Conservation (phyloP, 2,888 invertebrate genomes). For the Pseudococcus viburni region DNA sequence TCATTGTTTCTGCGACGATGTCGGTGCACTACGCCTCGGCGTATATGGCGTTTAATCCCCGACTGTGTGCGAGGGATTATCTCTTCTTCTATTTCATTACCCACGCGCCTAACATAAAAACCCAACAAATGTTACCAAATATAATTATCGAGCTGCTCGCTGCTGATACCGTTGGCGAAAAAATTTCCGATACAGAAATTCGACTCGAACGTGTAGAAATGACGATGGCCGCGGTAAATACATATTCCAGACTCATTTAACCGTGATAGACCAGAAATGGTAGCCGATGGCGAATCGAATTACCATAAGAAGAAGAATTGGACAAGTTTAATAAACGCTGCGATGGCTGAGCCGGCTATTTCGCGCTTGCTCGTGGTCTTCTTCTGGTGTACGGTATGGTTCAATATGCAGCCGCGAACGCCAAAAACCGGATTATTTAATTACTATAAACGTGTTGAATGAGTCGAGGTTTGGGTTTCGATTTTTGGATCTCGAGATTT, state of each 20-base stretch:
- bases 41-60: conserved; percentile 46
- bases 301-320: conserved; percentile 60
- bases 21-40: not conserved
- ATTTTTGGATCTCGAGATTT: not conserved
- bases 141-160: conserved; percentile 9
- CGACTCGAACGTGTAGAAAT: not conserved
- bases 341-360: not conserved
- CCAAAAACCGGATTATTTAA: conserved; percentile 63
- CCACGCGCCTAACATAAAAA: conserved; percentile 44
- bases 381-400: not conserved
- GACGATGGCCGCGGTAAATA: not conserved
- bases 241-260: conserved; percentile 30
- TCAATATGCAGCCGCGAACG: not conserved
- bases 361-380: not conserved
- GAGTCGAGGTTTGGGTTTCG: not conserved
- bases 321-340: conserved; percentile 59
- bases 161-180: not conserved
- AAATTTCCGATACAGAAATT: conserved; percentile 49
- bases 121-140: conserved; percentile 48
- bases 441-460: conserved; percentile 59
- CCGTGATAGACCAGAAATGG: conserved; percentile 61
- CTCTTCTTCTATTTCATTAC: conserved; percentile 50
- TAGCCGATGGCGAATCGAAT: conserved; percentile 62
- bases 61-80: conserved; percentile 38
- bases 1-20: conserved; percentile 11